phyloP scores from a whole-genome alignment of 2,797 vertebrate genomes.

The Scyliorhinus canicula region DNA sequence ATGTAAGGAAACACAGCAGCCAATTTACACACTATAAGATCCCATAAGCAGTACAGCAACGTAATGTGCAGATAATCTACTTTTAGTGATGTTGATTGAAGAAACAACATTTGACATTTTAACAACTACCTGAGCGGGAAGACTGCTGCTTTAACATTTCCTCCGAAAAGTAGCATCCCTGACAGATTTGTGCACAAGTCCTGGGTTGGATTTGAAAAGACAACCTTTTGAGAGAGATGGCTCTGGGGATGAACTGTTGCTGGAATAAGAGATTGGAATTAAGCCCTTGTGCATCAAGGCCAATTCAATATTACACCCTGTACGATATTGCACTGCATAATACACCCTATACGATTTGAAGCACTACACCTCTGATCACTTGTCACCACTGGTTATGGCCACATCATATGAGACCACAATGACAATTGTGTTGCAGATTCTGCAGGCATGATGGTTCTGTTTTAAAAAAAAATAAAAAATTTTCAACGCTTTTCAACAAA shows the following conservation, averaged over 20 bases:
- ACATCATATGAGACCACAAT: neutral
- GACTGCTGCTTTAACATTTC: neutral
- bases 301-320: too few species aligned
- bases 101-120: neutral
- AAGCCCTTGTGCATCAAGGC: neutral
- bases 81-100: neutral
- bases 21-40: too few species aligned
- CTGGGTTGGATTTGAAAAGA: neutral
- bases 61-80: neutral
- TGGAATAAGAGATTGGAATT: neutral
- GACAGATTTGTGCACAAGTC: neutral
- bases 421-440: neutral
- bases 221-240: neutral
- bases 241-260: neutral
- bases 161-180: neutral
- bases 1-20: too few species aligned
- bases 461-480: too few species aligned
- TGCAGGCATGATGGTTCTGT: too few species aligned
- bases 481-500: too few species aligned
- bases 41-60: too few species aligned
- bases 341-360: too few species aligned
- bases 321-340: too few species aligned
- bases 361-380: neutral
- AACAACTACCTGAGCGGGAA: neutral
- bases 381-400: neutral